Evolutionary conservation across 2,797 vertebrate genomes (phyloP), one percentile per base, ranked within the genome.

Genomic region (Takifugu ocellatus): DNA sequence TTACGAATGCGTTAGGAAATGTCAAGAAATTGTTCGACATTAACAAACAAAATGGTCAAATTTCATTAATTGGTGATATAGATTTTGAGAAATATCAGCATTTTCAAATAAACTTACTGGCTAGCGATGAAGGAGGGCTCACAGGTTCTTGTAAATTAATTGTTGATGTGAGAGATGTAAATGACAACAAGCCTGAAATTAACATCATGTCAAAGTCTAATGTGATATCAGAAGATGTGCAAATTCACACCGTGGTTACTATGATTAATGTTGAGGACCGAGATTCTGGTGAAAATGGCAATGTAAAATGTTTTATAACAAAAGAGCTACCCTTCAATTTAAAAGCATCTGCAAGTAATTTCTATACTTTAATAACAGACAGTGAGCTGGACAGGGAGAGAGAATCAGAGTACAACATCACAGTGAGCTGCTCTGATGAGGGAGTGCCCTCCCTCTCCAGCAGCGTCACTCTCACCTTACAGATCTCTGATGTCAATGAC

Each of bases 131-230:
- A 0, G 91, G 93, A 0, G 91, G 92, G 0, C 67, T 92, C 3
- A 55, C 76, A 0, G 63, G 83, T 0, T 86, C 91, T 0, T 89
- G 87, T 16, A 74, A 92, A 12, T 16, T 92, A 14, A 27, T 86
- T 1, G 2, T 94, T 0, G 87, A 93, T n/a, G 72, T 93, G 0
- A 47, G 74, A 5, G 91, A 92, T 2, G 59, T 83, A 2, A 94
- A 94, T 2, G 92, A 94, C 63, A 92, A 93, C 3, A 59, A 6
- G 0, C 92, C 92, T 1, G 51, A 74, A 0, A 59, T 93, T 24
- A 71, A 75, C 0, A 47, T 93, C 0, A 77, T 81, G 51, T 84
- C 81, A 0, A 64, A 76, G 5, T 73, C 82, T 33, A 65, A 5
- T 11, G 50, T 54, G 0, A 71, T 89, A 43, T 39, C 61, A 3